A percentile compares a stretch with the other conserved stretches of the same genome.
Evolutionary conservation across 2,797 vertebrate genomes (phyloP).

Genomic region (Hydrocynus forskahlii): DNA sequence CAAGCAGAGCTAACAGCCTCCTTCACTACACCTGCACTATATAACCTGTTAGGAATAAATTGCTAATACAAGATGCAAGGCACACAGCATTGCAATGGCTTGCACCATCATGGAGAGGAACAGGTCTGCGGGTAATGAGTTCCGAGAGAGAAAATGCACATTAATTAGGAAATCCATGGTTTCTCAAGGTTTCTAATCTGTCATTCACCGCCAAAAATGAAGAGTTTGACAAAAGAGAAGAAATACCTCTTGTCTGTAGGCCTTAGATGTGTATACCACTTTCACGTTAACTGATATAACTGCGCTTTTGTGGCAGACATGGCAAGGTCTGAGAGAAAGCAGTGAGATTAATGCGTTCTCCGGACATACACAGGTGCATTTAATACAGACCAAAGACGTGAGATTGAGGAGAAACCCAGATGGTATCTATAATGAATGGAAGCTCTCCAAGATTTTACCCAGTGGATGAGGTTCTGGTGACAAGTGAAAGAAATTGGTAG

Average conservation of each 20-base stretch:
- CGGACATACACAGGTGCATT: constrained; percentile 68
- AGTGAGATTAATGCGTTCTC: constrained; percentile 27
- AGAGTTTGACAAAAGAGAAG: constrained; percentile 19
- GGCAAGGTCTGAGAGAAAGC: not conserved
- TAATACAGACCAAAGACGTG: constrained; percentile 69
- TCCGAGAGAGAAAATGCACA: constrained; percentile 19
- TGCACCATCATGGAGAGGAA: constrained; percentile 31
- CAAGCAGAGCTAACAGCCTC: constrained; percentile 56
- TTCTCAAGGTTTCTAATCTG: constrained; percentile 25
- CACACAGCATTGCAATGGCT: constrained; percentile 62
- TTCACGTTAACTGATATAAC: constrained; percentile 20
- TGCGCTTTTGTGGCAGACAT: not conserved
- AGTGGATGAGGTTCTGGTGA: constrained; percentile 67
- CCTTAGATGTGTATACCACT: not conserved
- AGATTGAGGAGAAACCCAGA: constrained; percentile 69
- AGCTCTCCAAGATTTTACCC: constrained; percentile 75
- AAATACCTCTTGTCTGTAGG: not conserved
- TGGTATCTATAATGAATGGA: constrained; percentile 72
- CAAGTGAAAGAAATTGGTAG: constrained; percentile 70
- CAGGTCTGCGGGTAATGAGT: constrained; percentile 25
- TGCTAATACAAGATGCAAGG: constrained; percentile 65
- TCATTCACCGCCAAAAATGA: not conserved
- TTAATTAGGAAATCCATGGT: constrained; percentile 31
- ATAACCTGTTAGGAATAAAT: constrained; percentile 73
- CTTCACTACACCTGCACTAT: constrained; percentile 64